Evolutionary conservation across 2,888 invertebrate species (phyloP), one percentile per base, ranked within the genome.

Genomic region (Oligia latruncula): DNA sequence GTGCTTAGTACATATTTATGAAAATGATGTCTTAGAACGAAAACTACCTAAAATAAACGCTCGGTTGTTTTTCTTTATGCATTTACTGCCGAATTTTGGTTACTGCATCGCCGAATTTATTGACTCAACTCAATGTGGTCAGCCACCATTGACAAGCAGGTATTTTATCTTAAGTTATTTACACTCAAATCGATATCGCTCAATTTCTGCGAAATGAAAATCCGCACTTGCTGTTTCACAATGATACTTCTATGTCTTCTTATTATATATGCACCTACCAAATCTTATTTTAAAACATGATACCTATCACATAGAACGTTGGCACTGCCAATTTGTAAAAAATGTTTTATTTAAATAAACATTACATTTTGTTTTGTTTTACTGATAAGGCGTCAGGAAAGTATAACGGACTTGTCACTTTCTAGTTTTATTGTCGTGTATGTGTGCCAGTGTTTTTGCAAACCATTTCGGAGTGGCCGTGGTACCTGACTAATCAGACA

Each of bases 341-440:
- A 72, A 62, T 74, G 68, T 77, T 55, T 74, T 23, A 29, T 77
- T 60, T 72, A 71, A 80, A 75, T 68, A 23, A 74, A 68, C 58
- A 64, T n/a, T 43, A 13, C 17, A 6, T 58, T 49, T 58, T 71
- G 40, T 66, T 40, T 66, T 78, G 11, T 77, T 74, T 9, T 67
- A 67, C 35, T 74, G 83, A 79, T 84, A 83, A 73, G 29, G 58
- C 58, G 71, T 49, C 67, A 81, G 35, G 40, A 71, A 80, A 73
- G 62, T 60, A 60, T 81, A 75, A 71, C 77, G 40, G 68, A 71
- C 46, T 29, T 64, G 74, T 43, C 77, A 78, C 80, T 84, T 87
- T 82, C 78, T 78, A 84, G n/a, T 84, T 87, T 84, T 82, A 77
- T 82, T 77, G 72, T 80, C 62, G 29, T 86, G 81, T 77, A 76